Base-by-base conservation (phyloP, 2,888 invertebrate genomes). In the Andrena praecox region DNA sequence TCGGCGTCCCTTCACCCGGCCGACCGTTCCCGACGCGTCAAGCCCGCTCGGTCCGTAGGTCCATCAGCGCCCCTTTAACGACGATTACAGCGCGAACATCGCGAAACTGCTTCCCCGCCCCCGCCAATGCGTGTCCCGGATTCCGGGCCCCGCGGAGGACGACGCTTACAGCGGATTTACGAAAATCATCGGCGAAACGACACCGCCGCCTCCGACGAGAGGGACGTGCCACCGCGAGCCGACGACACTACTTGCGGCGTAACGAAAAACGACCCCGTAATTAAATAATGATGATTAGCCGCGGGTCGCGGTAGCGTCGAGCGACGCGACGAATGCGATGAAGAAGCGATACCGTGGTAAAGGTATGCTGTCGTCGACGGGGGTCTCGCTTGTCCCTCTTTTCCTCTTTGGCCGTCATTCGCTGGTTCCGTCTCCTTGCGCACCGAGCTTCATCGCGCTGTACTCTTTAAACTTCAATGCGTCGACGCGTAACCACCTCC, bases 201-300 rank as follows among this genome's bases (percentile, higher is more conserved):
- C 27, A 8, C 54, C 2, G 20, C 56, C 7, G 56, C 56, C 24
- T 33, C 33, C 70, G 70, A 54, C 16, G 73, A n/a, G n/a, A 7
- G 42, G 67, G 64, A 71, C 70, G 60, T 64, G 74, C 71, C 80
- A 72, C 72, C 69, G 72, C 83, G 84, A 77, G 73, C 68, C 66
- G 56, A 16, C 84, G 79, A 84, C 78, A 80, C 84, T 79, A 71
- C 33, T 12, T 48, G 54, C 31, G 42, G 62, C 76, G 68, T 52
- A 74, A 77, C 81, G 88, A 91, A 90, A 90, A 91, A 91, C 87
- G 77, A 80, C 87, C 88, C 82, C 82, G 89, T 92, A 91, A 93
- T 92, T 92, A 91, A 93, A 92, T 92, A 92, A 92, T 90, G 91
- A 92, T 91, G 91, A 93, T 93, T 92, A 92, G 91, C 89, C 84